Evolutionary conservation across 2,113 vertebrate species (phyloP).

Genomic region (Sylvietta virens): DNA sequence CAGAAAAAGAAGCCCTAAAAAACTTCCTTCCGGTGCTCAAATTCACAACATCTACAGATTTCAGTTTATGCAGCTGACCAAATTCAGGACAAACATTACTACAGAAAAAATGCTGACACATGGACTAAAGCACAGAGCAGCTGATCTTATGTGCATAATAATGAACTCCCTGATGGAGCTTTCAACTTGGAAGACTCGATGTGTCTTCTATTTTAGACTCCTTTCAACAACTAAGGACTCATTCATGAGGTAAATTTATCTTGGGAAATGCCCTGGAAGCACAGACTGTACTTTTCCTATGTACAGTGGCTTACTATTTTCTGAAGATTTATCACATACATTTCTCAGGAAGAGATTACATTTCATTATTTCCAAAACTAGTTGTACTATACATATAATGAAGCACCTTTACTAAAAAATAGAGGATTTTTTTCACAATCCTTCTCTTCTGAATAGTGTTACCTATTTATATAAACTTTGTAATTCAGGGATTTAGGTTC

Average conservation of each 20-base stretch:
- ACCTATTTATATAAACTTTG: neutral
- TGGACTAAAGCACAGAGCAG: neutral
- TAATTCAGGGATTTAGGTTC: neutral
- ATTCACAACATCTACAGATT: neutral
- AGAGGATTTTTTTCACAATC: neutral
- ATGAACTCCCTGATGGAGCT: neutral
- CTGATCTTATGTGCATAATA: constrained; percentile 9
- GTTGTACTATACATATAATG: neutral
- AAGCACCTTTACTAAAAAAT: neutral
- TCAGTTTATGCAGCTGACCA: constrained; percentile 40
- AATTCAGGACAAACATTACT: constrained; percentile 1
- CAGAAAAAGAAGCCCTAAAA: neutral
- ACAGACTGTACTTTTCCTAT: constrained; percentile 45
- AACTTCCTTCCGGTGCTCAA: neutral
- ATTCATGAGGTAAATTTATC: constrained; percentile 60
- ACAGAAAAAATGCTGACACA: neutral
- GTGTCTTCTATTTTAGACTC: constrained; percentile 18
- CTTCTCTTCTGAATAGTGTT: neutral
- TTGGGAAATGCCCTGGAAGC: constrained; percentile 59
- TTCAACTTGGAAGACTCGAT: constrained; percentile 8
- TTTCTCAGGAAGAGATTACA: neutral
- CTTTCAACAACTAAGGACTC: constrained; percentile 39
- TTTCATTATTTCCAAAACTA: neutral
- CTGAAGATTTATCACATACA: constrained; percentile 57
- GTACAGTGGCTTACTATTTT: constrained; percentile 30